These are phyloP conservation scores for Dendronephthya gigantea DNA, from an alignment of 64 coral and sea anemone genomes.

Conservation along the genomic window DNA sequence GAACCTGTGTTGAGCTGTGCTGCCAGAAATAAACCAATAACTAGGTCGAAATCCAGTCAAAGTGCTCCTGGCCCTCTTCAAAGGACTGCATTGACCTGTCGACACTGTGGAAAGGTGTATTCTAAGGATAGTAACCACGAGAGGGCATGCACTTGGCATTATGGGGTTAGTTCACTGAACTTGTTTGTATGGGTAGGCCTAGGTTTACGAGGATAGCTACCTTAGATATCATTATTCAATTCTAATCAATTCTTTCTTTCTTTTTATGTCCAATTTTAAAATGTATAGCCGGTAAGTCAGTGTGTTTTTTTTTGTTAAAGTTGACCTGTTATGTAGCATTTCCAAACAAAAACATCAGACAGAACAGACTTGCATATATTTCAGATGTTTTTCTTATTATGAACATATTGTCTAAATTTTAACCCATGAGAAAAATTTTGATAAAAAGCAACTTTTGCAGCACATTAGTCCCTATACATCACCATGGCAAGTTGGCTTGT, in stretches of 20 bases:
- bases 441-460: no score
- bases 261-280: background rate
- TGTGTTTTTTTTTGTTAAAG: background rate
- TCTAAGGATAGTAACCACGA: constrained; percentile 45
- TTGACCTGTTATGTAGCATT: no score
- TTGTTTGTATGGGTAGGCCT: background rate
- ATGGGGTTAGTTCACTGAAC: constrained; percentile 67
- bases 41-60: background rate
- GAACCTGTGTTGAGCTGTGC: constrained; percentile 27
- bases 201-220: background rate
- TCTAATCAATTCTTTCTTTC: background rate
- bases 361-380: no score
- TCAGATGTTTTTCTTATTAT: no score
- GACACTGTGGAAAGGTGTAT: constrained; percentile 67
- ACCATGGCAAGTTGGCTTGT: no score
- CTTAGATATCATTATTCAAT: background rate
- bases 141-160: constrained; percentile 75
- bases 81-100: constrained; percentile 29
- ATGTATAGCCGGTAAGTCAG: background rate
- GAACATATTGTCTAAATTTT: no score
- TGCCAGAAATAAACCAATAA: background rate
- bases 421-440: no score
- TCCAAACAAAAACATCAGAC: no score
- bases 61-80: constrained; percentile 17
- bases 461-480: no score